Evolutionary conservation across 2,797 vertebrate genomes (phyloP), one percentile per base, ranked within the genome.

Genomic region (Amniataba percoides): DNA sequence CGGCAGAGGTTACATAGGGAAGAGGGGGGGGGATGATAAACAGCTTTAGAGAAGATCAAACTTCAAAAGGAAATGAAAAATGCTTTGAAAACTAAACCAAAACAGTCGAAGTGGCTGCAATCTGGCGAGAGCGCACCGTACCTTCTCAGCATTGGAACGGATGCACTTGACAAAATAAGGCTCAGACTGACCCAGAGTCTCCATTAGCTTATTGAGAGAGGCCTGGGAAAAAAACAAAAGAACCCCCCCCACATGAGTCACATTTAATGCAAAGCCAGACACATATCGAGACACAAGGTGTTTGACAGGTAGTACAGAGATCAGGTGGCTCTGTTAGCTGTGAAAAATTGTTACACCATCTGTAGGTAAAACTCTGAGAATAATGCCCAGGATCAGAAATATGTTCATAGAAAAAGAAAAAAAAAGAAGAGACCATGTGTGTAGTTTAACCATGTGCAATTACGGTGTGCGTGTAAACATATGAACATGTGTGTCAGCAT

Each of bases 151-250:
- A 2, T 99, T 99, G 78, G 98, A 99, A 62, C 98, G 97, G 90
- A 99, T 99, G 87, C 98, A 99, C 90, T 99, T 99, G 86, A 99
- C 98, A 94, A 99, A 99, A 92, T 99, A 99, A 0, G 98, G 98
- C 90, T 99, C 98, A 70, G 98, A 97, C 81, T 99, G 98, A 83
- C 95, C 97, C 83, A 99, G 96, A 40, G 98, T 99, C 93, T 99
- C 98, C 98, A 99, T 99, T 81, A 99, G 94, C 82, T 99, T 99
- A 83, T 96, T 99, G 81, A 99, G 96, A 0, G 98, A 99, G 1
- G 96, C 97, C 98, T 99, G 79, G 5, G 72, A 52, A 59, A 43
- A 0, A 23, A 79, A 40, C 85, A 52, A 81, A 31, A 88, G 9
- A 64, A 49, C n/a, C n/a, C n/a, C n/a, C n/a, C n/a, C n/a, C n/a